These are phyloP conservation scores for Caranx ignobilis DNA, from an alignment of 2,113 vertebrate genomes.

Conservation along the genomic window DNA sequence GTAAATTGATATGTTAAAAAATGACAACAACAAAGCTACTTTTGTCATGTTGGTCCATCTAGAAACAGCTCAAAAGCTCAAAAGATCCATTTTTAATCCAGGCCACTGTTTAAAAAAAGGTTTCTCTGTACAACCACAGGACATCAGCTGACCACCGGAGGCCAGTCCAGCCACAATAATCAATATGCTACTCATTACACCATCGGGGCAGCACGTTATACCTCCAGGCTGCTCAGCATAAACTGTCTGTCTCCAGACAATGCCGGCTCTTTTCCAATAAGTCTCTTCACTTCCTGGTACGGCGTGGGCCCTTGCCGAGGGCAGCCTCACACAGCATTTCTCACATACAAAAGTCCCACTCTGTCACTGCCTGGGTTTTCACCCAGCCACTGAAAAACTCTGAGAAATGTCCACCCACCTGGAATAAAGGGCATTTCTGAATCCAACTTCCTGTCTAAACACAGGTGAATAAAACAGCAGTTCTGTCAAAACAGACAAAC, in stretches of 20 bases:
- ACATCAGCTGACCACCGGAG: conserved; percentile 49
- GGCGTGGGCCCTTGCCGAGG: conserved; percentile 62
- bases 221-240: conserved; percentile 50
- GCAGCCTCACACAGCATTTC: conserved; percentile 63
- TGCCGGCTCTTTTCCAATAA: conserved; percentile 70
- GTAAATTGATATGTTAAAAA: background rate
- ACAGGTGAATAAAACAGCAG: background rate
- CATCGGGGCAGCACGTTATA: conserved; percentile 25
- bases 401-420: conserved; percentile 7
- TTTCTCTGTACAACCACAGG: conserved; percentile 30
- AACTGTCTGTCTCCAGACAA: conserved; percentile 76
- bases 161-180: conserved; percentile 47
- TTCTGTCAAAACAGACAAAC: background rate
- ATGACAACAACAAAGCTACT: background rate
- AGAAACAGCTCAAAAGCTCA: conserved; percentile 1
- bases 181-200: conserved; percentile 59
- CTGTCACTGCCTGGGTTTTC: conserved; percentile 33
- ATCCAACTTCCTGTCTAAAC: background rate
- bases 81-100: conserved; percentile 25
- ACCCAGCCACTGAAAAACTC: conserved; percentile 17
- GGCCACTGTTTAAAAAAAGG: conserved; percentile 29
- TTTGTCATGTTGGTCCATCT: background rate
- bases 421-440: background rate
- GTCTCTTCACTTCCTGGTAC: conserved; percentile 83
- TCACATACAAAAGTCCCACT: conserved; percentile 70